Base-by-base conservation (phyloP, 2,113 vertebrate genomes). In the Phalacrocorax brasilianus region DNA sequence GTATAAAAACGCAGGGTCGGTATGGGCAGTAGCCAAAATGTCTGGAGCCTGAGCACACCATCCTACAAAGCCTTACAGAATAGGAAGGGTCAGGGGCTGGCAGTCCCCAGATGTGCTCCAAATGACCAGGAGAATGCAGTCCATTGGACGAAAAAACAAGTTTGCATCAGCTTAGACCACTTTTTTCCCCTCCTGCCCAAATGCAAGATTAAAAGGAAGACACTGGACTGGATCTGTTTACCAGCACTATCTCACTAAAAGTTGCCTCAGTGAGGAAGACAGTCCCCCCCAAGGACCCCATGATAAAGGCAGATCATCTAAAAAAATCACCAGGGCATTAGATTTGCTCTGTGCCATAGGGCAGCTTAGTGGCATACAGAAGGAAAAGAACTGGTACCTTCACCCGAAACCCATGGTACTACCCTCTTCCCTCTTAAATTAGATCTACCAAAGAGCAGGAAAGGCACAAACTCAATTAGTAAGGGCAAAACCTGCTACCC, bases 191-290 rank as follows among this genome's bases (percentile, higher is more conserved):
- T 78, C 12, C 20, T 76, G 14, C 32, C 58, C 38, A 86, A 94
- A 93, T 40, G 40, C 35, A 87, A 63, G 56, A 85, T 66, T 67
- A 81, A 85, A 85, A 85, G 24, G 40, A 21, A 92, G 30, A 66
- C 16, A 17, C 19, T 58, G 38, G 38, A 59, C 5, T 23, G 52
- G 15, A 68, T 67, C 49, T 88, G 7, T 80, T 88, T 59, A 58
- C 32, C 55, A 47, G 47, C 26, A 55, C 17, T 32, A 15, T 28
- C 17, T 87, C 61, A 32, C 28, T 21, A 70, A 17, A 12, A 65
- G 28, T 63, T 30, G 14, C 75, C 87, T 62, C 32, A 14, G 12
- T 55, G 45, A 50, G 24, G n/a, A 91, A 85, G 32, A 28, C 12
- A n/a, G 15, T 24, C 3, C 5, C 5, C 5, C 26, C 52, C 19